phyloP scores from a whole-genome alignment of 2,888 invertebrate species.

The Himalopsyche kuldschensis region DNA sequence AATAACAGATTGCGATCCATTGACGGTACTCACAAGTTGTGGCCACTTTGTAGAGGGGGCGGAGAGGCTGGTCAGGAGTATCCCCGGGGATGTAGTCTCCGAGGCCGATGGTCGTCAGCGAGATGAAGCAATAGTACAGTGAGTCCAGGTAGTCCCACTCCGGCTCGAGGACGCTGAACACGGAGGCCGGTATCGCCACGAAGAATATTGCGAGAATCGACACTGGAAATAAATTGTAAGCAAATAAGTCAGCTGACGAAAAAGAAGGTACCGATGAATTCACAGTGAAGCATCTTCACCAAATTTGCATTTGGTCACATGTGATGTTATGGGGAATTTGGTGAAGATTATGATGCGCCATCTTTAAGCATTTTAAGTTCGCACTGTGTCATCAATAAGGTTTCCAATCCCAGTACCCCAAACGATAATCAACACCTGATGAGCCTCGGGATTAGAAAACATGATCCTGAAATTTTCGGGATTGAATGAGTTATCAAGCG shows the following conservation, averaged over 20 bases:
- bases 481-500: no score
- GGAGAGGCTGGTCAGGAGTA: conserved; percentile 70
- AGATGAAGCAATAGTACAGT: conserved; percentile 89
- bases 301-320: neutral
- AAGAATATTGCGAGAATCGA: conserved; percentile 61
- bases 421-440: no score
- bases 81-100: conserved; percentile 91
- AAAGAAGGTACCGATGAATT: no score
- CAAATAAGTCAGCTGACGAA: no score
- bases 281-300: neutral
- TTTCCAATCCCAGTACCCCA: no score
- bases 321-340: no score
- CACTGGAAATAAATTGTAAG: conserved; percentile 50
- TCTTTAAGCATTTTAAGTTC: no score
- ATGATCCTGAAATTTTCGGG: no score
- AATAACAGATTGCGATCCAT: neutral
- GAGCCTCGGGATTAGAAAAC: no score
- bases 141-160: conserved; percentile 86
- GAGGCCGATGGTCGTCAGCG: conserved; percentile 84
- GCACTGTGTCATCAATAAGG: no score
- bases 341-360: no score
- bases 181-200: conserved; percentile 73
- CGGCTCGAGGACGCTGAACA: conserved; percentile 75
- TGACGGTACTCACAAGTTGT: conserved; percentile 67
- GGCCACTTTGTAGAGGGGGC: conserved; percentile 80